Base-by-base conservation (phyloP, 2,113 vertebrate genomes). In the Thymallus thymallus region DNA sequence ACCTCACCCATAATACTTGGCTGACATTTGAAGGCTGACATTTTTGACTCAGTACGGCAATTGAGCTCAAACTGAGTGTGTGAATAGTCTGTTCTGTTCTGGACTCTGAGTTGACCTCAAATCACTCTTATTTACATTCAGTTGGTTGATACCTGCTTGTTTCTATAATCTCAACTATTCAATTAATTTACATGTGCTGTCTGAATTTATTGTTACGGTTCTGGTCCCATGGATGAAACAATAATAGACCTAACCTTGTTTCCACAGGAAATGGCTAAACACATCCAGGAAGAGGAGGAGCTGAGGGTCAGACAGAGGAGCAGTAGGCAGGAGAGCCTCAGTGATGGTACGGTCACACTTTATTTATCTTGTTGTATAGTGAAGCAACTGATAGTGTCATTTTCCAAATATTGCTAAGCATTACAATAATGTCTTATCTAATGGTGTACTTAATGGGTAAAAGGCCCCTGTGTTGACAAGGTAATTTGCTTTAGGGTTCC, bases 271-370 rank as follows among this genome's bases (percentile, higher is more conserved):
- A 89, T 94, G 51, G 94, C 92, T 0, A 92, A 93, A 82, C 82
- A 46, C 24, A 82, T 95, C 48, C 94, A 95, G 78, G 89, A 94
- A 58, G 90, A 93, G 79, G 94, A 95, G 77, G 87, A 91, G 72
- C 74, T 89, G 64, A 81, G 78, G 16, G 74, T 83, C 61, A 84
- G 79, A 61, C 87, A 82, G 29, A 76, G 72, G 46, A 83, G 68
- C 80, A 82, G 86, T 75, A 79, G 55, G 18, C 76, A 81, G 24
- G 85, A 84, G 16, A 76, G 62, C 30, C 64, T 58, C 3, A 30
- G 20, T 23, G 76, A 86, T 89, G 92, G 91, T 94, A 89, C 23
- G 48, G 55, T 55, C n/a, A 51, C n/a, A n/a, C 5, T 20, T 41
- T 51, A 13, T 51, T 51, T 14, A 51, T 51, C 16, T 16, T 4